A percentile compares a stretch with the other conserved stretches of the same genome.
Conservation (phyloP, 2,797 vertebrate species). For the Anisognathus igniventris region DNA sequence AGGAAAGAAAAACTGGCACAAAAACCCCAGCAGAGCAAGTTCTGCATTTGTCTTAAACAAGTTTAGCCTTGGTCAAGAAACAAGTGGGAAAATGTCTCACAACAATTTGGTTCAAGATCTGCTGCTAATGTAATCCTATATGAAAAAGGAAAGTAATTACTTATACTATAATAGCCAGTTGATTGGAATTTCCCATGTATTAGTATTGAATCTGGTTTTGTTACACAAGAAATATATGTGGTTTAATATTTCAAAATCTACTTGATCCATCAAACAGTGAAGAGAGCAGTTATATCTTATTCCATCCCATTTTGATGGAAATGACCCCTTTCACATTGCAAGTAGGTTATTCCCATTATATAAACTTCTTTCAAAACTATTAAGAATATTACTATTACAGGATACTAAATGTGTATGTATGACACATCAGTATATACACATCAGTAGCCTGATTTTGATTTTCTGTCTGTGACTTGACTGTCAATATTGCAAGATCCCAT, state of each 20-base stretch:
- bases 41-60: background rate
- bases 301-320: background rate
- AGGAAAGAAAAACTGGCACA: background rate
- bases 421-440: background rate
- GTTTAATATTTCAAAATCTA: background rate
- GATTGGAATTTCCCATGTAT: background rate
- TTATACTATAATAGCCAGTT: background rate
- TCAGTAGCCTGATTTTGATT: background rate
- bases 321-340: background rate
- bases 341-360: background rate
- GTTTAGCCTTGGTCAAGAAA: background rate
- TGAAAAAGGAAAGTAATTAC: background rate
- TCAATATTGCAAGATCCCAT: background rate
- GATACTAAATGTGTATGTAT: background rate
- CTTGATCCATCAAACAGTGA: background rate
- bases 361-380: background rate
- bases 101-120: background rate
- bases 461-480: background rate
- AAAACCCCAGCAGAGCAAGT: background rate
- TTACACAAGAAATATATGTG: background rate
- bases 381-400: background rate
- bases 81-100: background rate
- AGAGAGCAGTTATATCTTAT: background rate
- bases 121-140: background rate
- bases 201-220: background rate